Conservation (phyloP, 2,888 invertebrate genomes). For the Cetonia aurata region DNA sequence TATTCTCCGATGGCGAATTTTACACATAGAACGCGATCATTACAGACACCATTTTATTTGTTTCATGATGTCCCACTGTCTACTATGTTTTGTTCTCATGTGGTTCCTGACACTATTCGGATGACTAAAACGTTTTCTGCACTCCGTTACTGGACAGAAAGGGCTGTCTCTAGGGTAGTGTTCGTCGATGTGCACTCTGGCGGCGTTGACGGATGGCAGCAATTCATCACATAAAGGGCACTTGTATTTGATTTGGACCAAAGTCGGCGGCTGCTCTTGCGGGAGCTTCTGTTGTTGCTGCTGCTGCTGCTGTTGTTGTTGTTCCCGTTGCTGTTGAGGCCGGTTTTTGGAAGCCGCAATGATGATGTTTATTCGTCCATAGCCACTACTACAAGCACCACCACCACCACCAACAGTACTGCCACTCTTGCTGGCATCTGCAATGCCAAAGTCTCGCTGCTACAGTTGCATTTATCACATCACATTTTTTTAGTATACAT, state of each 20-base stretch:
- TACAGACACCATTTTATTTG: conserved; percentile 76
- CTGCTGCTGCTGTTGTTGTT: conserved; percentile 57
- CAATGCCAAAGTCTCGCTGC: conserved; percentile 70
- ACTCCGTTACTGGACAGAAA: conserved; percentile 82
- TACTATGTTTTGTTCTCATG: conserved; percentile 86
- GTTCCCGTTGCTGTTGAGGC: conserved; percentile 57
- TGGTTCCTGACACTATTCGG: conserved; percentile 90
- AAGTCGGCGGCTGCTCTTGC: conserved; percentile 59
- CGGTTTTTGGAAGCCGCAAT: conserved; percentile 43
- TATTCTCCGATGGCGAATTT: conserved; percentile 1
- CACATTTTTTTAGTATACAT: conserved; percentile 35
- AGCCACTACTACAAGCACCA: conserved; percentile 33
- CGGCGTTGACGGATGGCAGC: conserved; percentile 75
- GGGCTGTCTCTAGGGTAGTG: conserved; percentile 90
- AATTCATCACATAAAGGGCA: conserved; percentile 82
- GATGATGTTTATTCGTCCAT: conserved; percentile 49
- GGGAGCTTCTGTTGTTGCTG: conserved; percentile 54
- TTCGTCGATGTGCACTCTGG: conserved; percentile 82
- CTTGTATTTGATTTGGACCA: conserved; percentile 67
- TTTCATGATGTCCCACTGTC: conserved; percentile 88
- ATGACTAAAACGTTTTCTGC: conserved; percentile 82
- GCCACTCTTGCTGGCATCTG: conserved; percentile 69
- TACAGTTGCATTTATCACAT: conserved; percentile 57
- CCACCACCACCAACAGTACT: conserved; percentile 43
- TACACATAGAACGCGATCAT: background rate